Conservation (phyloP, 1,140 invertebrate species). For the Proctacanthus coquilletti region DNA sequence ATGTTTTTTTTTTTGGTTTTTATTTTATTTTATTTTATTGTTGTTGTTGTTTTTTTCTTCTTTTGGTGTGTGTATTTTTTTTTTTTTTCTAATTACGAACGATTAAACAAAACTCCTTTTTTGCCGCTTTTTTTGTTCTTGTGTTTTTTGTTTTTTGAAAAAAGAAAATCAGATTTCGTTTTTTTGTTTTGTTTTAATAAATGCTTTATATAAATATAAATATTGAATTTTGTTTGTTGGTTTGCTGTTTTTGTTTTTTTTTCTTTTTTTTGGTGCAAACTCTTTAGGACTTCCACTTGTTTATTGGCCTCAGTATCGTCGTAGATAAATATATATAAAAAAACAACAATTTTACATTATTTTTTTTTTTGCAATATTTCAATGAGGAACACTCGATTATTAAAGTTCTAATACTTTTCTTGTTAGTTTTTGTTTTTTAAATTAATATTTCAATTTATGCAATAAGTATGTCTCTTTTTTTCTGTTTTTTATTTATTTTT, state of each 20-base stretch:
- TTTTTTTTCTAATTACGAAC: background rate
- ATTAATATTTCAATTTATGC: background rate
- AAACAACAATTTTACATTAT: no score
- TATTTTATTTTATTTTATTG: slow-evolving; percentile 4
- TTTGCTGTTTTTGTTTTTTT: background rate
- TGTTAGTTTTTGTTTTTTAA: background rate
- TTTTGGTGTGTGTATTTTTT: background rate
- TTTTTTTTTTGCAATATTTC: no score
- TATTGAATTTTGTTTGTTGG: background rate
- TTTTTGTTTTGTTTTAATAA: background rate
- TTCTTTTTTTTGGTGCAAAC: background rate
- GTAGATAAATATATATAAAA: no score
- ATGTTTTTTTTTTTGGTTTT: slow-evolving; percentile 1
- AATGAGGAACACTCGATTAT: no score
- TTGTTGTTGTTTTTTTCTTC: slow-evolving; percentile 1
- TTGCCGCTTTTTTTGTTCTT: background rate
- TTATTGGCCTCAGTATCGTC: no score
- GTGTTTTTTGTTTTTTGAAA: slow-evolving; percentile 1
- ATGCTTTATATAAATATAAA: background rate
- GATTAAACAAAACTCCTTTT: background rate
- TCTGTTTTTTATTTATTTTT: no score
- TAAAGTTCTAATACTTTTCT: background rate
- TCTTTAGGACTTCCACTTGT: no score
- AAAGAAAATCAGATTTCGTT: no score
- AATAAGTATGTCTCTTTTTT: no score